phyloP scores from a whole-genome alignment of 2,797 vertebrate genomes.

The Pagetopsis macropterus region DNA sequence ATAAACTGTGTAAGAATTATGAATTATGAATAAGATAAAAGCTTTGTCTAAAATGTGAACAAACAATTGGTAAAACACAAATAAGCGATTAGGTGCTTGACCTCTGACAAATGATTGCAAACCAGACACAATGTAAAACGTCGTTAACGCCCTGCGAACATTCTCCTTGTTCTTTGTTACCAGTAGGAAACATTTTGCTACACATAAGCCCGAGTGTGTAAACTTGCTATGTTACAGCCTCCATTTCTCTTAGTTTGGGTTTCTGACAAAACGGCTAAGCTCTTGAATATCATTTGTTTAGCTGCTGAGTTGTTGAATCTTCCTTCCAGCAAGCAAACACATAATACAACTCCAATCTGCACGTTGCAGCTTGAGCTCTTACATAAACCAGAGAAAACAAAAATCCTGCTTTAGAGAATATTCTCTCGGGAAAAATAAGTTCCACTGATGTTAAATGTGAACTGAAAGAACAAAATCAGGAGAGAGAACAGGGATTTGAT shows the following conservation, averaged over 20 bases:
- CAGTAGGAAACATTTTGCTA: neutral
- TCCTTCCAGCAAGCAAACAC: conserved; percentile 55
- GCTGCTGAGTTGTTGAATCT: conserved; percentile 57
- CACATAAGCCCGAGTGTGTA: neutral
- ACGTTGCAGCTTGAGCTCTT: conserved; percentile 65
- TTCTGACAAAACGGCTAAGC: conserved; percentile 47
- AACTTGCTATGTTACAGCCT: neutral
- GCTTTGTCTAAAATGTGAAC: conserved; percentile 5
- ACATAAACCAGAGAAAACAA: conserved; percentile 66
- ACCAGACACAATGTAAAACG: neutral
- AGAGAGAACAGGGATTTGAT: conserved; percentile 36
- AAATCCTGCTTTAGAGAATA: conserved; percentile 44
- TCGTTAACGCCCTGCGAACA: neutral
- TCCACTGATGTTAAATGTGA: conserved; percentile 51
- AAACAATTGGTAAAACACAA: conserved; percentile 8
- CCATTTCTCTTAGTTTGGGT: conserved; percentile 17
- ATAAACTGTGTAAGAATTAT: conserved; percentile 11
- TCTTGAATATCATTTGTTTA: conserved; percentile 40
- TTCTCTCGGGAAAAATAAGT: conserved; percentile 38
- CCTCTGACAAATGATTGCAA: conserved; percentile 18
- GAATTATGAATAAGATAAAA: neutral
- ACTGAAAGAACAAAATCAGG: conserved; percentile 46
- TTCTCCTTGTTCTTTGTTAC: neutral
- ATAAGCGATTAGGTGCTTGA: conserved; percentile 20
- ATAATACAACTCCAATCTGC: conserved; percentile 66